Base-by-base conservation (phyloP, 1,140 invertebrate genomes). In the Panagrolaimus sp. region DNA sequence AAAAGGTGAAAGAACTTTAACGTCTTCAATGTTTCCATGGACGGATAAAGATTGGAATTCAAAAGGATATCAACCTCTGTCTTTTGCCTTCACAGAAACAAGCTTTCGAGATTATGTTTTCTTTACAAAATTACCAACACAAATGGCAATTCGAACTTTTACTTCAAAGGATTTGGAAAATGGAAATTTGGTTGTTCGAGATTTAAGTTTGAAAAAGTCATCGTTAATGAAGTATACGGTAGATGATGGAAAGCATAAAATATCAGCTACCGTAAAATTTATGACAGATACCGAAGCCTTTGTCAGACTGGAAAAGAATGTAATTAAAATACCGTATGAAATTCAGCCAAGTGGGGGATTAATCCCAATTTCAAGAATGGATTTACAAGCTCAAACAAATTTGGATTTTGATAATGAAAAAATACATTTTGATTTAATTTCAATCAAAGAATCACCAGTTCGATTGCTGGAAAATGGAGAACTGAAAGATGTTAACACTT, bases 11-110 rank as follows among this genome's bases (percentile, higher is more conserved):
- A 43, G 79, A 55, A 68, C 74, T 10, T 58, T 82, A n/a, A 70
- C 76, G n/a, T 72, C 72, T 0, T 70, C 70, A 21, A 43, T 79
- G 9, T 64, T 82, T 17, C 73, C 73, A 12, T 82, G 79, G 78
- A 63, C 63, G 15, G 79, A 81, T 65, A 62, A 62, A 24, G 79
- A 81, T 65, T 17, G 72, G 10, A 70, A 77, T 67, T 63, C 69
- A 17, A 55, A n/a, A 21, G 58, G 26, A 28, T 21, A 58, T 21
- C 21, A 21, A 1, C 52, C 21, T 21, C 63, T 67, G 3, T 32
- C 14, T 28, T 47, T 45, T 46, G 28, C 32, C 4, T 43, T 68
- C 21, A 46, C 15, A 45, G 66, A 52, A 10, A 64, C 15, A 15
- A 47, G 63, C 15, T 73, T 66, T 45, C 63, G 71, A 43, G 74